Base-by-base conservation (phyloP, 2,797 vertebrate genomes). In the Anguilla marmorata region DNA sequence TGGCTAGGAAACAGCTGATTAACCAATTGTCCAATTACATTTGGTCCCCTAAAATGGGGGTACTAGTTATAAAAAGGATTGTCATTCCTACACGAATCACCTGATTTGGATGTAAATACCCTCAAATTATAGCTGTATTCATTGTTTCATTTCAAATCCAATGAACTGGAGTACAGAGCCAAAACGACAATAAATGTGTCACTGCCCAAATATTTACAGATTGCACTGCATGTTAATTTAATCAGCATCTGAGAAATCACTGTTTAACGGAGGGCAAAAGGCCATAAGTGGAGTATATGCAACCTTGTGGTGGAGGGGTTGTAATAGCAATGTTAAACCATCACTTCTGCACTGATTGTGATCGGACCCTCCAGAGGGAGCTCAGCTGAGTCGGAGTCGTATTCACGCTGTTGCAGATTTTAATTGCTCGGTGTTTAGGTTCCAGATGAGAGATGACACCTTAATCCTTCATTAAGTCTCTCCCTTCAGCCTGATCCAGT, bases 391-490 rank as follows among this genome's bases (percentile, higher is more conserved):
- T 14, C 74, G 0, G 74, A 37, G 19, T 82, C 41, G 50, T 82
- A 82, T 82, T 82, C 50, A 82, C 6, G 21, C 45, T n/a, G 79
- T 50, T 82, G 79, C 79, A 16, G 19, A 82, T 82, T 82, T 79
- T 82, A 82, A 82, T 82, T 82, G 79, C 79, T 82, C 41, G 2
- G 41, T n/a, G 45, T 82, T 82, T 48, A 82, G 45, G 41, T n/a
- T 82, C 79, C 79, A 24, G 79, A 82, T 82, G 79, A 48, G 45
- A 45, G 79, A 82, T 82, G 79, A 82, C 79, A 50, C 41, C 41
- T 82, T 50, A 82, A 48, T 82, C 79, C 41, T 82, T 50, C 19
- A 19, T 50, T 82, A n/a, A 82, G 16, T 50, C 79, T 48, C 79
- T 82, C 41, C 79, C 79, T 82, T 82, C 79, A 82, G 45, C 41